A percentile compares a stretch with the other conserved stretches of the same genome.
phyloP scores from a whole-genome alignment of 2,113 vertebrate genomes.

The Rhabdomys dilectus region DNA sequence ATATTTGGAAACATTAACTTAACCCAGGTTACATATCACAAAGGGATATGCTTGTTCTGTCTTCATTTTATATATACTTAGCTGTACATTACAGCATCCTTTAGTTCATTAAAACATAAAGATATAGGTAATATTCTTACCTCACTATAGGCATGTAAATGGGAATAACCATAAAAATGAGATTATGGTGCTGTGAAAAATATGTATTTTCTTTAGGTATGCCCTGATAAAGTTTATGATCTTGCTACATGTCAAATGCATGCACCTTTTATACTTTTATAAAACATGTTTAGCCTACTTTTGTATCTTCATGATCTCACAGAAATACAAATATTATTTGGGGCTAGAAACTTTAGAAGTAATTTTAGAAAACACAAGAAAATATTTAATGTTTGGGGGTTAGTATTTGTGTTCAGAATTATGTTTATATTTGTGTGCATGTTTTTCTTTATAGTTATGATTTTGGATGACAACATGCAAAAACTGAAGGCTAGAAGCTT shows the following conservation, averaged over 20 bases:
- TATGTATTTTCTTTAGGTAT: not conserved
- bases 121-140: not conserved
- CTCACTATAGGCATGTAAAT: not conserved
- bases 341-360: not conserved
- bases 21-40: not conserved
- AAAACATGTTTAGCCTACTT: not conserved
- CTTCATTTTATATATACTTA: constrained; percentile 6
- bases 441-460: constrained; percentile 89
- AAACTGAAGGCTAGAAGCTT: constrained; percentile 90
- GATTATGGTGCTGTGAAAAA: not conserved
- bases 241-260: not conserved
- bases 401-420: constrained; percentile 20
- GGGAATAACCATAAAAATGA: not conserved
- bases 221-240: not conserved
- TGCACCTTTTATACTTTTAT: not conserved
- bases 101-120: constrained; percentile 34
- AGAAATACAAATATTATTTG: constrained; percentile 6
- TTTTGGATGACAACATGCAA: constrained; percentile 94
- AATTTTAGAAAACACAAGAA: constrained; percentile 9
- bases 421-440: constrained; percentile 20
- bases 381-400: not conserved
- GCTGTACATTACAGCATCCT: not conserved
- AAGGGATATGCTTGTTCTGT: not conserved
- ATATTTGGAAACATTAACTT: constrained; percentile 38
- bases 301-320: not conserved